Base-by-base conservation (phyloP, 2,888 invertebrate genomes). In the Hecatera dysodea region DNA sequence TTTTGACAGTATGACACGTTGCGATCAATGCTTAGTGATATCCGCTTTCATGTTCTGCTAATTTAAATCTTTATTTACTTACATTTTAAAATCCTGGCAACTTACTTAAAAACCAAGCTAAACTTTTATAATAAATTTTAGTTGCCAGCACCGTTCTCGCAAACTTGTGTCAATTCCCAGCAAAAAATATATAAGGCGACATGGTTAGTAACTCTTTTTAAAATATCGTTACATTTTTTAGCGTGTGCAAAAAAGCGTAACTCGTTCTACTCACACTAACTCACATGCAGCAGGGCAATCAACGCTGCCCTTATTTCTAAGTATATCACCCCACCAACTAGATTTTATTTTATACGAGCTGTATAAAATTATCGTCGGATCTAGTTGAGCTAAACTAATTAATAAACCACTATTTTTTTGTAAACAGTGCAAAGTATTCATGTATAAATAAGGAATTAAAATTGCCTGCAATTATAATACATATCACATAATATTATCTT, bases 1-100 rank as follows among this genome's bases (percentile, higher is more conserved):
- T 78, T 63, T 48, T 68, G 75, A 75, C 71, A 67, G 63, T n/a
- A 67, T 74, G 79, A 69, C 75, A 71, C 74, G 72, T 66, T 62
- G 33, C 33, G 24, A 15, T 36, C 46, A 6, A 61, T 57, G 8
- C 46, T 61, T 24, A 29, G 36, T 71, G 22, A 74, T 44, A 39
- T 52, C 27, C 15, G 8, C 44, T 27, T 67, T 53, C 59, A 36
- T 60, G 27, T 11, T 53, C 5, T 53, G 19, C n/a, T 53, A n/a
- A 53, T 33, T 19, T 33, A 19, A 19, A 29, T 46, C 9, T 19
- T 1, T 4, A 9, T n/a, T n/a, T 44, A 44, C n/a, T n/a, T 44
- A 44, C n/a, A n/a, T 53, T 33, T 53, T 53, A 33, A 29, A 11
- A 53, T 4, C 11, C n/a, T 33, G 29, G 53, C 33, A 19, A 29